phyloP scores from a whole-genome alignment of 2,888 invertebrate species.

The Arge pagana region DNA sequence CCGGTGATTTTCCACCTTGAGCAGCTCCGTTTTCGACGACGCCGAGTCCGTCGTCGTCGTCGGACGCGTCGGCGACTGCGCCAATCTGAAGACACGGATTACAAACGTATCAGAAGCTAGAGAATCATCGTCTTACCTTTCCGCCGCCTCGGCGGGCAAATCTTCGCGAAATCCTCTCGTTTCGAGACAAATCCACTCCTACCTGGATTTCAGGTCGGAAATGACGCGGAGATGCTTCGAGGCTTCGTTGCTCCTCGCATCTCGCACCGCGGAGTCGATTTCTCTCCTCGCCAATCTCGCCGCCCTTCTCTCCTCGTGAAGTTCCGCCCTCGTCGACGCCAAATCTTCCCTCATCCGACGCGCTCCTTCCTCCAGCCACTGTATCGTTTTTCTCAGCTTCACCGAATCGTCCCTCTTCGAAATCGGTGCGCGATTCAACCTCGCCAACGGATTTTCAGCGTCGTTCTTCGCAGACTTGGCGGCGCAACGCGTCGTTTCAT shows the following conservation, averaged over 20 bases:
- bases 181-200: too few relatives aligned
- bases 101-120: background rate
- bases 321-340: constrained; percentile 42
- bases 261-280: constrained; percentile 39
- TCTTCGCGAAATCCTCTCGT: too few relatives aligned
- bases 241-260: constrained; percentile 40
- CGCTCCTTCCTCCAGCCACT: constrained; percentile 47
- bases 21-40: constrained; percentile 36
- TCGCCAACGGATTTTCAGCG: too few relatives aligned
- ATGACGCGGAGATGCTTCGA: constrained; percentile 42
- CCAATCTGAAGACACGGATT: constrained; percentile 21
- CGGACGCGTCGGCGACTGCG: constrained; percentile 32
- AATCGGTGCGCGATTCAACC: too few relatives aligned
- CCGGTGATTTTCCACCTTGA: constrained; percentile 43
- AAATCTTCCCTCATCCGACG: constrained; percentile 45
- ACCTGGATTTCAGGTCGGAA: constrained; percentile 42
- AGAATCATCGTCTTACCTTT: background rate
- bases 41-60: constrained; percentile 24
- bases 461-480: too few relatives aligned
- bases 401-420: constrained; percentile 34
- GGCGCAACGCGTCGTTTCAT: too few relatives aligned
- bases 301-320: constrained; percentile 46
- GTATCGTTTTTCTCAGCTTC: constrained; percentile 45
- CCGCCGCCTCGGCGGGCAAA: too few relatives aligned
- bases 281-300: constrained; percentile 42